phyloP scores from a whole-genome alignment of 2,797 vertebrate genomes.

The Phoxinus dragarum region DNA sequence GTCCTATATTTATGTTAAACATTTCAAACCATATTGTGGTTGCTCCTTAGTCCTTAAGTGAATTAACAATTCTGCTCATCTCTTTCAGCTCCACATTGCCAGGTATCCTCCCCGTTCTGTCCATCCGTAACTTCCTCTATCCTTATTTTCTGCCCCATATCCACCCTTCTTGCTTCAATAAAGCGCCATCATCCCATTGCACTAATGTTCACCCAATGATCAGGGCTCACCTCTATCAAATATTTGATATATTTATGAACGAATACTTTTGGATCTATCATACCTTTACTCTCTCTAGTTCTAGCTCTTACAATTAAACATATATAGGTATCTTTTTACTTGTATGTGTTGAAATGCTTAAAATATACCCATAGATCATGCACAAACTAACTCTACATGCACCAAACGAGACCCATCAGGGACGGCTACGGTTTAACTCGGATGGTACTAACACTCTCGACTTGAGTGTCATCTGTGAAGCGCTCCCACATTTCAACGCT shows the following conservation, averaged over 20 bases:
- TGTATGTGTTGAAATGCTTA: conserved; percentile 67
- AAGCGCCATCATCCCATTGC: conserved; percentile 75
- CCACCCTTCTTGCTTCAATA: conserved; percentile 80
- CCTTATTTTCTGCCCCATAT: conserved; percentile 73
- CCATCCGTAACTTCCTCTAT: conserved; percentile 56
- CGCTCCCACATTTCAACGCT: conserved; percentile 70
- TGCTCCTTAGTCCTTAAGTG: conserved; percentile 77
- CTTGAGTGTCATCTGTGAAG: conserved; percentile 81
- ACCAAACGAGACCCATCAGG: conserved; percentile 78
- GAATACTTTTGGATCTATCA: conserved; percentile 58
- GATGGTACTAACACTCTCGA: conserved; percentile 72
- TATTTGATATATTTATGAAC: no score
- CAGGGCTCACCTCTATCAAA: conserved; percentile 75
- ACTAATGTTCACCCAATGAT: conserved; percentile 82
- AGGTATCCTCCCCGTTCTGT: conserved; percentile 58
- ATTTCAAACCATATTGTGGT: conserved; percentile 84
- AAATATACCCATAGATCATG: conserved; percentile 73
- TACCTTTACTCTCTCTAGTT: not conserved
- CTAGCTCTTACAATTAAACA: not conserved
- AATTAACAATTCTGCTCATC: conserved; percentile 75
- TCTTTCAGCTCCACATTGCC: conserved; percentile 55
- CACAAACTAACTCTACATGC: conserved; percentile 76
- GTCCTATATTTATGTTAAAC: conserved; percentile 87
- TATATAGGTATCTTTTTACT: conserved; percentile 1
- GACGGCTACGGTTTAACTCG: conserved; percentile 79